phyloP scores from a whole-genome alignment of 2,113 vertebrate genomes.

The Butorides virescens region DNA sequence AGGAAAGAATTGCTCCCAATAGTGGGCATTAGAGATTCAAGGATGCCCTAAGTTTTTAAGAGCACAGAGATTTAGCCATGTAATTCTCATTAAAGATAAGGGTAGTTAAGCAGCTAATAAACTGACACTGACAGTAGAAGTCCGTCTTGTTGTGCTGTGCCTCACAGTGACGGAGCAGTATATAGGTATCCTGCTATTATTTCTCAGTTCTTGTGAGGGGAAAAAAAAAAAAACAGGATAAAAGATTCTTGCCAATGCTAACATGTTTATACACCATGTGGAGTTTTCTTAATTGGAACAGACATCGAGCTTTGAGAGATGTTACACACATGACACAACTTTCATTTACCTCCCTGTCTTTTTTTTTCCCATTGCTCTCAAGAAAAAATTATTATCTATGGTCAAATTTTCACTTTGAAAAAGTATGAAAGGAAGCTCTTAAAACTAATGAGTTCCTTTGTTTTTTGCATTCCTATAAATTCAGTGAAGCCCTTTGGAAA shows the following conservation, averaged over 20 bases:
- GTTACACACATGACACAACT: background rate
- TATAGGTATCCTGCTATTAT: background rate
- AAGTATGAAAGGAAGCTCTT: background rate
- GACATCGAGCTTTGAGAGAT: background rate
- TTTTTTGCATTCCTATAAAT: background rate
- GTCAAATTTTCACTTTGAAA: slow-evolving; percentile 5
- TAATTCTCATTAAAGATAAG: background rate
- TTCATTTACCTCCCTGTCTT: background rate
- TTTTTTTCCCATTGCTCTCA: background rate
- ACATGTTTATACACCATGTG: slow-evolving; percentile 8
- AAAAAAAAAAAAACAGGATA: background rate
- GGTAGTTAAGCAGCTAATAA: background rate
- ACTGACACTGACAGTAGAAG: background rate
- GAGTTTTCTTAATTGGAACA: slow-evolving; percentile 31
- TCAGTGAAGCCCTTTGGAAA: slow-evolving; percentile 5
- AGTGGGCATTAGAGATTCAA: background rate
- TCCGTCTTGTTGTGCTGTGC: background rate
- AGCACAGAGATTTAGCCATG: background rate
- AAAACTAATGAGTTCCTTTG: background rate
- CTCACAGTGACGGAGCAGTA: background rate
- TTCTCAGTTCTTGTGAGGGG: background rate
- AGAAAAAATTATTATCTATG: background rate
- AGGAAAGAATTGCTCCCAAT: background rate
- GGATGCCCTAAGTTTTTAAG: background rate
- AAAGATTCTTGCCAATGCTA: background rate